These are phyloP conservation scores for Mormyrus iriodes DNA, from an alignment of 2,113 vertebrate species.

Conservation along the genomic window DNA sequence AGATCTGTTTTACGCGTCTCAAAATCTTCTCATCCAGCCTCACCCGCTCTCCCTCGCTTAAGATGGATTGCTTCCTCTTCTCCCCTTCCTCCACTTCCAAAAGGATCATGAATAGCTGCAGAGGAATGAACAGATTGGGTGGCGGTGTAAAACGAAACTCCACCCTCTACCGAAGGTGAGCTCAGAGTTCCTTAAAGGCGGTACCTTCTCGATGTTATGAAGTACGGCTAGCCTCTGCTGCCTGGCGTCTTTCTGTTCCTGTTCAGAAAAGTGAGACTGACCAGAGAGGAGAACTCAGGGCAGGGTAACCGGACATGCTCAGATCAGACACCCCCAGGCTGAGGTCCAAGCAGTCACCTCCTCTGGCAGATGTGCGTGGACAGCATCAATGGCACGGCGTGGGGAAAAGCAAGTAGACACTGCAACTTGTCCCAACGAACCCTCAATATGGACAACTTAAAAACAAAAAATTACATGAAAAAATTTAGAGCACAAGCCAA, in stretches of 20 bases:
- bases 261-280: not conserved
- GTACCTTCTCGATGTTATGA: slow-evolving; percentile 78
- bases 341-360: slow-evolving; percentile 58
- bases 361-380: slow-evolving; percentile 63
- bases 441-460: slow-evolving; percentile 85
- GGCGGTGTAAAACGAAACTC: not conserved
- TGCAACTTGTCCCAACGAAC: slow-evolving; percentile 86
- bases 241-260: slow-evolving; percentile 64
- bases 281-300: not conserved
- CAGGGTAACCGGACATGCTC: not conserved
- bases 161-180: not conserved
- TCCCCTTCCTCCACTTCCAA: slow-evolving; percentile 75
- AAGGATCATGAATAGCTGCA: slow-evolving; percentile 75
- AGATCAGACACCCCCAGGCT: not conserved
- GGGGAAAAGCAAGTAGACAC: slow-evolving; percentile 92
- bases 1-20: slow-evolving; percentile 68
- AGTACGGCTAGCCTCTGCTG: slow-evolving; percentile 72
- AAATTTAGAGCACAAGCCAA: not conserved
- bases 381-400: slow-evolving; percentile 82
- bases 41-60: slow-evolving; percentile 52
- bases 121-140: not conserved
- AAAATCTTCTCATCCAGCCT: slow-evolving; percentile 53
- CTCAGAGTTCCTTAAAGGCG: not conserved
- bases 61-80: slow-evolving; percentile 46
- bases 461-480: not conserved